phyloP scores from a whole-genome alignment of 2,888 invertebrate species.

The Habroteleia sp. region DNA sequence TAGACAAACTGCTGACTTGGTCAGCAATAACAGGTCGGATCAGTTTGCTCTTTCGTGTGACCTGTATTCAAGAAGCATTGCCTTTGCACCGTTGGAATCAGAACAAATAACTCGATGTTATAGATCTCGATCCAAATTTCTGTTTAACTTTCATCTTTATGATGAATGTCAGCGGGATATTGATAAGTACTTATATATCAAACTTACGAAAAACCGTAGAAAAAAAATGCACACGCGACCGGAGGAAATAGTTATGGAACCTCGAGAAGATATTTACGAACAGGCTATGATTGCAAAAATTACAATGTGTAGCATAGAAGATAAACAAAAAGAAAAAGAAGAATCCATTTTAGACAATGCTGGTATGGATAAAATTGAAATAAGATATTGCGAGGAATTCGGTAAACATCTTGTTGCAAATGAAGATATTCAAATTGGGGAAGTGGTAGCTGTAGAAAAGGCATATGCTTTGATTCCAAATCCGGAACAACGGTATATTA shows the following conservation, averaged over 20 bases:
- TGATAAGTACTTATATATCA: constrained; percentile 27
- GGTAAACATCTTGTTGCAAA: constrained; percentile 88
- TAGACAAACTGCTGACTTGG: constrained; percentile 32
- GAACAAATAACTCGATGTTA: constrained; percentile 30
- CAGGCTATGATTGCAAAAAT: constrained; percentile 19
- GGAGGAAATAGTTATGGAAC: constrained; percentile 9
- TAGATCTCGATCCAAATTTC: constrained; percentile 29
- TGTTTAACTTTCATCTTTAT: constrained; percentile 21
- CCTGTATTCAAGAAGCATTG: constrained; percentile 36
- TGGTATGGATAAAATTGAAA: constrained; percentile 58
- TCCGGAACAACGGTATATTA: constrained; percentile 82
- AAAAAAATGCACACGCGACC: constrained; percentile 25
- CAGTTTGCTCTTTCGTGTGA: constrained; percentile 33
- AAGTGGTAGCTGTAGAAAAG: constrained; percentile 88
- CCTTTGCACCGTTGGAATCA: constrained; percentile 31
- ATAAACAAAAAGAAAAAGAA: background rate
- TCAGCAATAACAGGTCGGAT: constrained; percentile 17
- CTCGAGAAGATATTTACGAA: constrained; percentile 30
- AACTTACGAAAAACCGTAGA: constrained; percentile 21
- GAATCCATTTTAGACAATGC: constrained; percentile 3
- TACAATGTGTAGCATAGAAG: constrained; percentile 3
- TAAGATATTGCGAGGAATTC: constrained; percentile 83
- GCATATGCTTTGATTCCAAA: constrained; percentile 86
- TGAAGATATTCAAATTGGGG: constrained; percentile 86
- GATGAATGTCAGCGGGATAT: constrained; percentile 39